Percentiles rank a stretch among this genome's conserved stretches.
Evolutionary conservation across 2,888 invertebrate species (phyloP).

Genomic region (Lordiphosa andalusiaca): DNA sequence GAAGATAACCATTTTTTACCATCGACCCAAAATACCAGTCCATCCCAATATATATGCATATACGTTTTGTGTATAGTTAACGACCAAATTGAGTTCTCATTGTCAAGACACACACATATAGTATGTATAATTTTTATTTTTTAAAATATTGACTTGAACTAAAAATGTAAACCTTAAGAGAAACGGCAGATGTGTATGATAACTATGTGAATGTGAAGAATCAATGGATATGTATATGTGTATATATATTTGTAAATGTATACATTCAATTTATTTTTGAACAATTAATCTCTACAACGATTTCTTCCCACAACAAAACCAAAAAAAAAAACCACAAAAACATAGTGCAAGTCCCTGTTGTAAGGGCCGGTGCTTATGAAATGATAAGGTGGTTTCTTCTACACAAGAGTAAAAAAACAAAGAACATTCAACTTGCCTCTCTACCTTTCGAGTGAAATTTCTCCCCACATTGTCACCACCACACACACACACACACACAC

Average conservation of each 20-base stretch:
- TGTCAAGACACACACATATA: too few relatives aligned
- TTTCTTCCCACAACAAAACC: conserved; percentile 1
- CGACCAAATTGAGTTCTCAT: conserved; percentile 24
- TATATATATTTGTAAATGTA: conserved; percentile 57
- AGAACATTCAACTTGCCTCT: too few relatives aligned
- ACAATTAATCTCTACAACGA: conserved; percentile 1
- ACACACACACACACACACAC: conserved; percentile 42
- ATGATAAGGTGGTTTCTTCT: background rate
- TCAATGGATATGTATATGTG: conserved; percentile 37
- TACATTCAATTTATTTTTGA: conserved; percentile 44
- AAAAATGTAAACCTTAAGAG: conserved; percentile 29
- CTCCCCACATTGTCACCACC: conserved; percentile 2
- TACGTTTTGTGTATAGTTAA: conserved; percentile 45
- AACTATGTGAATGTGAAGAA: conserved; percentile 45
- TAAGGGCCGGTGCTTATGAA: conserved; percentile 9
- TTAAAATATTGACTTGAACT: conserved; percentile 1
- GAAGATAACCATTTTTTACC: conserved; percentile 3
- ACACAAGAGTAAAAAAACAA: too few relatives aligned
- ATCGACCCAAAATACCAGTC: conserved; percentile 23
- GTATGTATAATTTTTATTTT: conserved; percentile 14
- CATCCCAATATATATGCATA: conserved; percentile 26
- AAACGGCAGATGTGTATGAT: conserved; percentile 60
- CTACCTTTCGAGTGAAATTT: background rate
- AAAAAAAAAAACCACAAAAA: background rate
- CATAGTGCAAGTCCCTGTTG: conserved; percentile 3